Evolutionary conservation across 2,888 invertebrate genomes (phyloP).

Genomic region (Linnaemya vulpina): DNA sequence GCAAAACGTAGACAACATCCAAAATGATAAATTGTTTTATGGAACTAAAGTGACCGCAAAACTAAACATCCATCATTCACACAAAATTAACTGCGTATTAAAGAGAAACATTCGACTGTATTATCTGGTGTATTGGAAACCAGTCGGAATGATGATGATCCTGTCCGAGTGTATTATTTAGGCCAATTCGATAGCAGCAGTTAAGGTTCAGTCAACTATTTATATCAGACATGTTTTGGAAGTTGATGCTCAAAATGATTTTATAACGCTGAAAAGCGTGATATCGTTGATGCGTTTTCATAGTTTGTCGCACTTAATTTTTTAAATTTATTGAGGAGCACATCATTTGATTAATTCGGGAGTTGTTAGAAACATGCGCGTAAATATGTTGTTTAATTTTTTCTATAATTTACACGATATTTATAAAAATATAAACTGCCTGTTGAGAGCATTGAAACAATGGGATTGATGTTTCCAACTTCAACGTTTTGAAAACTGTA

Average conservation of each 20-base stretch:
- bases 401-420: no score
- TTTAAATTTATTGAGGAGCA: not conserved
- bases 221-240: not conserved
- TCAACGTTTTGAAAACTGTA: no score
- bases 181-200: not conserved
- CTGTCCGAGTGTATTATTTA: conserved; percentile 2
- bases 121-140: not conserved
- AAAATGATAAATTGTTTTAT: conserved; percentile 21
- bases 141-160: not conserved
- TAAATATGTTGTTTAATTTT: no score
- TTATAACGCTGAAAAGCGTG: no score
- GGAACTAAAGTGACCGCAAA: conserved; percentile 25
- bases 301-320: conserved; percentile 60
- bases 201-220: conserved; percentile 2
- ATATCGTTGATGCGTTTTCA: conserved; percentile 42
- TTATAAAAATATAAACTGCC: no score
- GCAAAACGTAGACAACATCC: not conserved
- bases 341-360: no score
- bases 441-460: no score
- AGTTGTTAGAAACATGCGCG: no score
- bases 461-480: no score
- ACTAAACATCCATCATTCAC: not conserved
- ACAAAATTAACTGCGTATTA: conserved; percentile 17
- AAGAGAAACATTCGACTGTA: not conserved
- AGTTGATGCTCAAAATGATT: no score